Conservation (phyloP, 2,888 invertebrate species). For the Epiblema foenella region DNA sequence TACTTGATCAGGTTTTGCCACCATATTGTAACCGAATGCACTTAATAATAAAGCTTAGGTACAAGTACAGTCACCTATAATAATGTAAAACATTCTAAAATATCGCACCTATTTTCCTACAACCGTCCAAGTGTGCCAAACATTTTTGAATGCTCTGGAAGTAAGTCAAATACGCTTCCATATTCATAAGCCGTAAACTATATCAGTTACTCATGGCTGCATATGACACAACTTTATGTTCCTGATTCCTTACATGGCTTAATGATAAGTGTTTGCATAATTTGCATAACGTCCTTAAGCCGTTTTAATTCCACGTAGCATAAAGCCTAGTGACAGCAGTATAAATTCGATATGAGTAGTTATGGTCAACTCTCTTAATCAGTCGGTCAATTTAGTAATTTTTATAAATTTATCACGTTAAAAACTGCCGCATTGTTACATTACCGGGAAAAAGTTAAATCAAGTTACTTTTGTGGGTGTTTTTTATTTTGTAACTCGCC, state of each 20-base stretch:
- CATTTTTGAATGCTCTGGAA: not conserved
- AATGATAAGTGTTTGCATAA: slow-evolving; percentile 30
- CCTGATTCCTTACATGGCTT: slow-evolving; percentile 36
- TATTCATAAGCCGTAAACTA: slow-evolving; percentile 16
- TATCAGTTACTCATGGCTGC: slow-evolving; percentile 18
- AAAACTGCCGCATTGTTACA: slow-evolving; percentile 16
- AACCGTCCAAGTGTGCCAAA: not conserved
- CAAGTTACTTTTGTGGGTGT: slow-evolving; percentile 11
- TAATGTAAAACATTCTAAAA: not conserved
- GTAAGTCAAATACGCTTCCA: slow-evolving; percentile 6
- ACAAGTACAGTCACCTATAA: not conserved
- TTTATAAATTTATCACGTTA: slow-evolving; percentile 1
- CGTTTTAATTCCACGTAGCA: slow-evolving; percentile 23
- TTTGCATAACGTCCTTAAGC: slow-evolving; percentile 36
- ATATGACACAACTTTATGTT: slow-evolving; percentile 31
- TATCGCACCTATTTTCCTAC: not conserved
- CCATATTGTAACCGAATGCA: not conserved
- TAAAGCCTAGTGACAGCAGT: slow-evolving; percentile 6
- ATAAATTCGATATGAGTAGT: slow-evolving; percentile 24
- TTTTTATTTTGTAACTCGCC: slow-evolving; percentile 16
- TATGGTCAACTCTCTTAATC: slow-evolving; percentile 7
- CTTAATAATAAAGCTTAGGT: not conserved
- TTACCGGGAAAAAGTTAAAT: slow-evolving; percentile 9
- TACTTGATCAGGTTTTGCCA: not conserved
- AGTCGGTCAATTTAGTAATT: slow-evolving; percentile 5